These are phyloP conservation scores for Sinonovacula constricta DNA, from an alignment of 1,140 invertebrate species.

Conservation along the genomic window DNA sequence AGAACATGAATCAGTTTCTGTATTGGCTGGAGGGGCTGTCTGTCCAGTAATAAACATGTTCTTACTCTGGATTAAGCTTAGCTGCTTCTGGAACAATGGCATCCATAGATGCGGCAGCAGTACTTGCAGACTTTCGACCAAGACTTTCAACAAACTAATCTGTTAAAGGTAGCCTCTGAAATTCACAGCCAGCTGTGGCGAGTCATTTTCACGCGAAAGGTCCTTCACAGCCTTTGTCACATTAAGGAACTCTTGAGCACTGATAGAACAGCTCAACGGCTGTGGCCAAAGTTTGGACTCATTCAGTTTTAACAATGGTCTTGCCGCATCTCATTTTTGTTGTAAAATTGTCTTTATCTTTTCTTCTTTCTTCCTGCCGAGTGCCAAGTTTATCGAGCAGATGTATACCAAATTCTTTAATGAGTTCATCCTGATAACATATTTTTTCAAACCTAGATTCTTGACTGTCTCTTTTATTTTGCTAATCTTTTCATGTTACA, in stretches of 20 bases:
- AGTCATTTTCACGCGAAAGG: not conserved
- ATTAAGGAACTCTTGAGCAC: not conserved
- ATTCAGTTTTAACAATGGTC: constrained; percentile 24
- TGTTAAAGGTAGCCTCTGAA: constrained; percentile 48
- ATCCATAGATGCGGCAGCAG: too few relatives aligned
- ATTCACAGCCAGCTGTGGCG: constrained; percentile 26
- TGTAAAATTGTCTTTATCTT: constrained; percentile 39
- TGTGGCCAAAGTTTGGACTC: not conserved
- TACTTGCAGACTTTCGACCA: too few relatives aligned
- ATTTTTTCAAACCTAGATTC: constrained; percentile 26
- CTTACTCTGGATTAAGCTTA: too few relatives aligned
- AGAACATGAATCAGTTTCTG: too few relatives aligned
- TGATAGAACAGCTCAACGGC: constrained; percentile 3
- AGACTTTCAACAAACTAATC: constrained; percentile 25
- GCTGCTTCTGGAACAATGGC: too few relatives aligned
- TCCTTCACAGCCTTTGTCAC: constrained; percentile 20
- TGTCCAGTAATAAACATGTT: too few relatives aligned
- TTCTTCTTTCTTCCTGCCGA: constrained; percentile 15
- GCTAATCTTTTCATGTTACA: too few relatives aligned
- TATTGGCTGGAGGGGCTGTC: too few relatives aligned
- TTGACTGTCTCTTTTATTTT: constrained; percentile 41
- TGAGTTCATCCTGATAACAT: constrained; percentile 33
- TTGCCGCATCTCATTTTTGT: constrained; percentile 37
- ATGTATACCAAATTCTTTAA: constrained; percentile 19
- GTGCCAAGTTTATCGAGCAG: constrained; percentile 22